Percentiles rank a stretch among this genome's conserved stretches.
These are phyloP conservation scores for Zaprionus nigranus DNA, from an alignment of 1,140 invertebrate species.

Conservation along the genomic window DNA sequence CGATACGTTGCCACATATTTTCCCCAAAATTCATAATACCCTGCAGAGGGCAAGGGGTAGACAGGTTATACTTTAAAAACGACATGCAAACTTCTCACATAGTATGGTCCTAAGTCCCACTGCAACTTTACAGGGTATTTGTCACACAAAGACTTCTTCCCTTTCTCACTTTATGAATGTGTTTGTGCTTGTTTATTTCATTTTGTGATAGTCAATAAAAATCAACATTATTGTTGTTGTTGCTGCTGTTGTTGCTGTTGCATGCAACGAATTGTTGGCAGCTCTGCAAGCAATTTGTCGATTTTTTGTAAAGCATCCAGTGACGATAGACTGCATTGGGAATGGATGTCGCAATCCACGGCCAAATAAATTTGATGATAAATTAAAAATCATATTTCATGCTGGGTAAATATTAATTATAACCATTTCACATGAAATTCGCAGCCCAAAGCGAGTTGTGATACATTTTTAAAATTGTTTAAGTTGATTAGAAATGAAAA, in stretches of 20 bases:
- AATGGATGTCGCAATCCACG: background rate
- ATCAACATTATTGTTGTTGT: slow-evolving; percentile 19
- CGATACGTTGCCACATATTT: background rate
- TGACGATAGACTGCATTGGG: background rate
- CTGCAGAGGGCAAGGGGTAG: background rate
- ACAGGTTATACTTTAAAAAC: background rate
- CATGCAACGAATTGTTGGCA: slow-evolving; percentile 22
- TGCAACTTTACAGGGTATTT: background rate
- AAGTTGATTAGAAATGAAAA: slow-evolving; percentile 35
- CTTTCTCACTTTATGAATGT: background rate
- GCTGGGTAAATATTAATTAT: slow-evolving; percentile 22
- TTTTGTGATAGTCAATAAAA: slow-evolving; percentile 69
- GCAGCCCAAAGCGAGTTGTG: slow-evolving; percentile 4
- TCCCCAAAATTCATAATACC: background rate
- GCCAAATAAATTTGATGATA: slow-evolving; percentile 3
- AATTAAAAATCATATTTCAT: slow-evolving; percentile 24
- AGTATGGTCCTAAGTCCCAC: background rate
- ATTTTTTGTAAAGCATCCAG: slow-evolving; percentile 1
- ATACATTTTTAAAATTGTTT: slow-evolving; percentile 31
- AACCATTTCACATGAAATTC: background rate
- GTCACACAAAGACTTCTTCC: background rate
- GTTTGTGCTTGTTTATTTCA: slow-evolving; percentile 39
- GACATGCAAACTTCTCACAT: no score
- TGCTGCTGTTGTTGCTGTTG: background rate
- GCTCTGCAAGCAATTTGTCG: slow-evolving; percentile 29